These are phyloP conservation scores for Pangasianodon gigas DNA, from an alignment of 2,113 vertebrate species.

Conservation along the genomic window DNA sequence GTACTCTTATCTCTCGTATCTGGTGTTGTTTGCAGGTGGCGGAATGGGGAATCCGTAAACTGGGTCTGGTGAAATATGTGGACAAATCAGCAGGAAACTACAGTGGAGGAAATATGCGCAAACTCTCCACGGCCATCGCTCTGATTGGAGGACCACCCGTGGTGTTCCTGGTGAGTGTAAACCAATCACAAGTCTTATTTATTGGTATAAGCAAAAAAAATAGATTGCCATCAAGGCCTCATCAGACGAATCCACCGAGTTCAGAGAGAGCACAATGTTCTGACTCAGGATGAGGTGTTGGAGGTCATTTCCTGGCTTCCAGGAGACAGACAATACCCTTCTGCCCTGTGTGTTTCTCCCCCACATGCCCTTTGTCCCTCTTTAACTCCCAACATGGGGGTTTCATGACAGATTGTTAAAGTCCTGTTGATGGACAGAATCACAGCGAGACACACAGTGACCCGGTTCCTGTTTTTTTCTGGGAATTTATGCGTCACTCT, in stretches of 20 bases:
- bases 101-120: constrained; percentile 95
- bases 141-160: constrained; percentile 94
- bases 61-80: constrained; percentile 91
- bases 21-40: constrained; percentile 79
- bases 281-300: not conserved
- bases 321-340: not conserved
- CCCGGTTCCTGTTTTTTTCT: constrained; percentile 25
- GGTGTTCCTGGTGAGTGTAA: constrained; percentile 88
- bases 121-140: constrained; percentile 95
- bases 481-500: not conserved
- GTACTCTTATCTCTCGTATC: not conserved
- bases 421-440: not conserved
- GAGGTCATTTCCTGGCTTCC: not conserved
- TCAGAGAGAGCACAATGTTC: not conserved
- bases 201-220: not conserved
- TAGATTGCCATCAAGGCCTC: too few relatives aligned
- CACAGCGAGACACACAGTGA: not conserved
- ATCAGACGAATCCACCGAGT: not conserved
- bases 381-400: not conserved
- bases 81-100: constrained; percentile 93
- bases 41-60: constrained; percentile 93
- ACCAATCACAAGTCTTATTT: not conserved
- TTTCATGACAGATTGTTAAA: not conserved
- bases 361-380: not conserved
- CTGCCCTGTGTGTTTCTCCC: not conserved